Conservation (phyloP, 2,888 invertebrate species). For the Hydriomena furcata region DNA sequence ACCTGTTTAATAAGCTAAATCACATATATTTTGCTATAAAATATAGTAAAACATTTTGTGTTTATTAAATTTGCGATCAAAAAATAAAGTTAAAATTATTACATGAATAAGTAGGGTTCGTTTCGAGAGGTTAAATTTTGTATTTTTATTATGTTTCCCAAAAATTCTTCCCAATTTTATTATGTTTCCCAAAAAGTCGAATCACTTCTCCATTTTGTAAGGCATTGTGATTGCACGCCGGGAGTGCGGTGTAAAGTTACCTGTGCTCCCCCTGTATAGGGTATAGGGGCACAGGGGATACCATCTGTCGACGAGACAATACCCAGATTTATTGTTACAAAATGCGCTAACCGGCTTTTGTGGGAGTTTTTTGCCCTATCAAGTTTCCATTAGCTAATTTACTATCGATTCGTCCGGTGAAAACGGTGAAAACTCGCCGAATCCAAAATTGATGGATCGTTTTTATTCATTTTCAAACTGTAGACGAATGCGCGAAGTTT, state of each 20-base stretch:
- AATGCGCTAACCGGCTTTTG: constrained; percentile 69
- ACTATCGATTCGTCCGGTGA: constrained; percentile 69
- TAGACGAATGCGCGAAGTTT: constrained; percentile 60
- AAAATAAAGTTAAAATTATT: no score
- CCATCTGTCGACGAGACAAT: constrained; percentile 76
- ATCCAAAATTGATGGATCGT: constrained; percentile 75
- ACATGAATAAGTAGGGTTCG: no score
- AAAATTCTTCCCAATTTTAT: no score
- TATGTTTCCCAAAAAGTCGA: neutral
- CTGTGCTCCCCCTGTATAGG: constrained; percentile 50
- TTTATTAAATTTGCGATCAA: no score
- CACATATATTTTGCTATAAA: no score
- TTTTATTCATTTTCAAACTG: constrained; percentile 69
- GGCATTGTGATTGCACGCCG: constrained; percentile 9
- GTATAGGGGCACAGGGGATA: constrained; percentile 50
- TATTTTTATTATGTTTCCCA: no score
- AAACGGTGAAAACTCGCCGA: constrained; percentile 65
- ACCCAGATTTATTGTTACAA: constrained; percentile 76
- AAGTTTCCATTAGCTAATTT: constrained; percentile 83
- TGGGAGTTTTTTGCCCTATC: constrained; percentile 78
- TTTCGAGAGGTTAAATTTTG: no score
- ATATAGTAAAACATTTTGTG: no score
- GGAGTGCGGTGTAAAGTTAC: constrained; percentile 65
- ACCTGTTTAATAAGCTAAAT: no score
- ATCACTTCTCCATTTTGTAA: neutral